Base-by-base conservation (phyloP, 1,140 invertebrate species). In the Spodoptera litura region DNA sequence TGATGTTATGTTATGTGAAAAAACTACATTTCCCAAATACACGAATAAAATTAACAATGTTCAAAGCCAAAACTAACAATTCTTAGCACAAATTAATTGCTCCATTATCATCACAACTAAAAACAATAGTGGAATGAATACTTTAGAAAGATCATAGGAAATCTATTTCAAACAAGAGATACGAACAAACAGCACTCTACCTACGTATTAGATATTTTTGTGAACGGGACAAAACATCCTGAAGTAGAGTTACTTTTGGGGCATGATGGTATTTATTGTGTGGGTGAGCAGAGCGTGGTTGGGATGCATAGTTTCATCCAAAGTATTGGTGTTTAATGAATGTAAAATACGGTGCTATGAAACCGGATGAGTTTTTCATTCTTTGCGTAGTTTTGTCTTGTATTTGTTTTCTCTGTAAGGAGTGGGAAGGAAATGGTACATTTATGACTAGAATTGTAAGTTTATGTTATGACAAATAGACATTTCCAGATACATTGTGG, bases 151-250 rank as follows among this genome's bases (percentile, higher is more conserved):
- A 80, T 85, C 82, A 80, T 79, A 81, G 79, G 79, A 83, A 81
- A 83, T 74, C 78, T 82, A 86, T 82, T 82, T 81, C 78, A 86
- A 86, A 84, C 82, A 82, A 13, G 15, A 15, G 53, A 61, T 52
- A 78, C 58, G 15, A 76, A 51, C 68, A 61, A 49, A 68, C 66
- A 80, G 3, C 68, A 10, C 64, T 25, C 56, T 72, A 62, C 72
- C 81, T 78, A 78, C 72, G 27, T 74, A 12, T 58, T 11, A 25
- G 74, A 77, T 77, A 55, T 64, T 77, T 66, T 53, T 13, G 62
- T 8, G 13, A 58, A 15, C n/a, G 62, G 49, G 74, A 77, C 51
- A 66, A 44, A 77, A 56, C 59, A 75, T 66, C 74, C 61, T 75
- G 59, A 25, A 44, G 38, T 77, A 2, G 35, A 38, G 38, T 4